Evolutionary conservation across 2,113 vertebrate genomes (phyloP).

Genomic region (Setophaga kirtlandii): DNA sequence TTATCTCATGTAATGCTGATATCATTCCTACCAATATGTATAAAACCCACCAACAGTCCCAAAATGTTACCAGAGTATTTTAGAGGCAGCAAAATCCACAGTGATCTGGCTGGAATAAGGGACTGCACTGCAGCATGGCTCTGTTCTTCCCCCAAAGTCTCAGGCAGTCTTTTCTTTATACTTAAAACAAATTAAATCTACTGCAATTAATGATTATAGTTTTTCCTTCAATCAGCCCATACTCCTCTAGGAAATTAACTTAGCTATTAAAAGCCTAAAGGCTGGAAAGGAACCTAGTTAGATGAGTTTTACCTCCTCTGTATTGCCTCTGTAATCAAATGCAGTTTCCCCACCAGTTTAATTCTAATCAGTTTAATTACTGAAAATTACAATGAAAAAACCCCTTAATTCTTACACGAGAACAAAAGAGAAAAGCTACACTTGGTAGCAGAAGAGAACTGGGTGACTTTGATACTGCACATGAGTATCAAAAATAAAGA

Average conservation of each 20-base stretch:
- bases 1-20: not conserved
- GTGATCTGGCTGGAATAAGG: not conserved
- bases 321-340: constrained; percentile 62
- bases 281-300: constrained; percentile 57
- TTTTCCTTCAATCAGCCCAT: constrained; percentile 61
- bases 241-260: constrained; percentile 68
- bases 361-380: constrained; percentile 69
- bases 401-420: not conserved
- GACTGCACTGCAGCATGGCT: not conserved
- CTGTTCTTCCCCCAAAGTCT: not conserved
- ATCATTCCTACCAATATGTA: not conserved
- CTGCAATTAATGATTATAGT: constrained; percentile 64
- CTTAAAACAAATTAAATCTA: constrained; percentile 64
- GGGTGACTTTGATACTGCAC: not conserved
- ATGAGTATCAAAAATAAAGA: not conserved
- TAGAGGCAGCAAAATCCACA: not conserved
- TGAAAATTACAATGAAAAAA: constrained; percentile 14
- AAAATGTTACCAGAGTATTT: not conserved
- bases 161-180: constrained; percentile 32
- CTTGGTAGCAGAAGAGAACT: not conserved
- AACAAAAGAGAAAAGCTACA: constrained; percentile 18
- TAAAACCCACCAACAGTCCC: not conserved
- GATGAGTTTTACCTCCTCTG: constrained; percentile 59
- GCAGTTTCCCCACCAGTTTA: constrained; percentile 58
- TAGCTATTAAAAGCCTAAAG: constrained; percentile 65